A percentile compares a stretch with the other conserved stretches of the same genome.
Conservation (phyloP, 2,888 invertebrate species). For the Hypomecis atomaria region DNA sequence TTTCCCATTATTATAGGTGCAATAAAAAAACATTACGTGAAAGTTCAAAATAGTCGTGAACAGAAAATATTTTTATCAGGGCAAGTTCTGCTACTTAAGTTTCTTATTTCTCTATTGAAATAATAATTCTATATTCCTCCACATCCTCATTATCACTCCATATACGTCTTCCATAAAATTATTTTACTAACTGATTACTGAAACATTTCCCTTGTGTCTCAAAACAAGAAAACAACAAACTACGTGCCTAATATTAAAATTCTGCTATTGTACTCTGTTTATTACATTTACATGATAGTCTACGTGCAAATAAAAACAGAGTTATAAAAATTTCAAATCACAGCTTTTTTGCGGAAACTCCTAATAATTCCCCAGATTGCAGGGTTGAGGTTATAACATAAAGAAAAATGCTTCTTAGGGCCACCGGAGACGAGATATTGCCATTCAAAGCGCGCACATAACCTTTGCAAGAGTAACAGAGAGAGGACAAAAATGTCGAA, state of each 20-base stretch:
- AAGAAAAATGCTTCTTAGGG: slow-evolving; percentile 34
- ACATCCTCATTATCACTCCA: too few relatives aligned
- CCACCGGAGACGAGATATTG: not conserved
- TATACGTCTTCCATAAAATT: too few relatives aligned
- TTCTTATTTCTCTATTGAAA: too few relatives aligned
- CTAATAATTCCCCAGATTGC: slow-evolving; percentile 37
- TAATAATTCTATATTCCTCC: too few relatives aligned
- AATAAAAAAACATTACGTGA: too few relatives aligned
- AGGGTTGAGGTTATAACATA: slow-evolving; percentile 35
- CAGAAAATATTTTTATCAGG: too few relatives aligned
- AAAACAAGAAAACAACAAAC: too few relatives aligned
- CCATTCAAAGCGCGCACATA: not conserved
- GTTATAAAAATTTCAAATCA: slow-evolving; percentile 17
- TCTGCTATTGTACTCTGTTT: slow-evolving; percentile 5
- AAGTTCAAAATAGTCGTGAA: too few relatives aligned
- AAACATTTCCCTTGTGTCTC: too few relatives aligned
- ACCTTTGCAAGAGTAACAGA: not conserved
- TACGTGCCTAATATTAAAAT: slow-evolving; percentile 2
- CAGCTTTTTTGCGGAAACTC: slow-evolving; percentile 28
- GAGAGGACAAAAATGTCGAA: not conserved
- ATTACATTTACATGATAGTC: slow-evolving; percentile 15
- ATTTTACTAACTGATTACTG: too few relatives aligned
- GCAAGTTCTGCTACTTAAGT: too few relatives aligned
- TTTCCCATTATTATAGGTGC: too few relatives aligned
- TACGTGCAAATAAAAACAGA: slow-evolving; percentile 23